Conservation (phyloP, 2,113 vertebrate genomes). For the Cyprinodon variegatus region DNA sequence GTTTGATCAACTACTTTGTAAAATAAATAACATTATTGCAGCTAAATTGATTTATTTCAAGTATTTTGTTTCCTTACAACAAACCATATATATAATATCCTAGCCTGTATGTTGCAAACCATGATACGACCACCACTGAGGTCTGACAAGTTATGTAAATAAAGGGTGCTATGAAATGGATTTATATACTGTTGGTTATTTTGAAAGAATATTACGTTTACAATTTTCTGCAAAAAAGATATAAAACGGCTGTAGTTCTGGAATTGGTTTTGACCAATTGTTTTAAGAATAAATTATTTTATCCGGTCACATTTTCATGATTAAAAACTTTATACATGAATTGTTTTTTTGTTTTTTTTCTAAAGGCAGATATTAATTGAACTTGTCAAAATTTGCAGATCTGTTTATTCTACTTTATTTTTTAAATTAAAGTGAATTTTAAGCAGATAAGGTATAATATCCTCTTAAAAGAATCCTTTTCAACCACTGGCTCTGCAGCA, state of each 20-base stretch:
- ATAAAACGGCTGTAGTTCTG: too few relatives aligned
- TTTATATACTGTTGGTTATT: too few relatives aligned
- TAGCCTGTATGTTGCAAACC: neutral
- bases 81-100: too few relatives aligned
- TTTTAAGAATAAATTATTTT: too few relatives aligned
- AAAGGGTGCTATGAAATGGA: too few relatives aligned
- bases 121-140: neutral
- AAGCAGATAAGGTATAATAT: neutral
- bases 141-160: neutral
- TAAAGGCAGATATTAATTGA: neutral
- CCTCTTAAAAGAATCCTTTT: neutral
- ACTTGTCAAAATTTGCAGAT: too few relatives aligned
- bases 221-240: too few relatives aligned
- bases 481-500: neutral
- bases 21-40: neutral
- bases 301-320: neutral
- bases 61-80: neutral
- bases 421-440: neutral
- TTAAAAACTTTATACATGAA: neutral
- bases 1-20: neutral
- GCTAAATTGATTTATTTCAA: neutral
- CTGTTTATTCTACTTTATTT: too few relatives aligned
- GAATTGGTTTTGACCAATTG: too few relatives aligned
- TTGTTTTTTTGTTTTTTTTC: neutral
- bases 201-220: too few relatives aligned